Evolutionary conservation across 2,113 vertebrate species (phyloP).

Genomic region (Gambusia holbrooki): DNA sequence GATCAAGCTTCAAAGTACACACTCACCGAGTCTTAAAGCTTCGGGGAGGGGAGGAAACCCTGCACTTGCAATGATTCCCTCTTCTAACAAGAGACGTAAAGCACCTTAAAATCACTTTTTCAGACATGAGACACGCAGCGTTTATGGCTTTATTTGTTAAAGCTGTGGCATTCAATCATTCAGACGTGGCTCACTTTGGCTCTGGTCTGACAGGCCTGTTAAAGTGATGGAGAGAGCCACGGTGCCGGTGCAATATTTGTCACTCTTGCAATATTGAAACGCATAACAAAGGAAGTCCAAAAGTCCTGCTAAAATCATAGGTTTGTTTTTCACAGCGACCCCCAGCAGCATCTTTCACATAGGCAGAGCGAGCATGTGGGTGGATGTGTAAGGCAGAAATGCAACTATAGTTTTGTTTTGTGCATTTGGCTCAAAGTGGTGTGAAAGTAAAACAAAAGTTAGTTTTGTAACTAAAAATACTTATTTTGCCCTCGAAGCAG

Average conservation of each 20-base stretch:
- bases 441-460: too few species aligned
- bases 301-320: neutral
- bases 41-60: too few species aligned
- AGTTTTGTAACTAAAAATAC: too few species aligned
- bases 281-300: neutral
- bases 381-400: too few species aligned
- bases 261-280: neutral
- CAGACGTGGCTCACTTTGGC: neutral
- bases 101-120: conserved; percentile 1
- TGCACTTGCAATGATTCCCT: neutral
- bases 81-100: neutral
- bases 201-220: neutral
- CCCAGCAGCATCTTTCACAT: too few species aligned
- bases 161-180: neutral
- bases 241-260: neutral
- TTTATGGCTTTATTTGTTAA: conserved; percentile 1
- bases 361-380: too few species aligned
- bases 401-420: too few species aligned
- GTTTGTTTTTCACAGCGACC: too few species aligned
- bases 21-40: neutral
- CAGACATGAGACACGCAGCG: neutral
- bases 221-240: neutral
- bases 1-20: neutral
- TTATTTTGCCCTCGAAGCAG: too few species aligned
- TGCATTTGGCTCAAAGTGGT: too few species aligned